Base-by-base conservation (phyloP, 2,888 invertebrate species). In the Phrixothrix hirtus region DNA sequence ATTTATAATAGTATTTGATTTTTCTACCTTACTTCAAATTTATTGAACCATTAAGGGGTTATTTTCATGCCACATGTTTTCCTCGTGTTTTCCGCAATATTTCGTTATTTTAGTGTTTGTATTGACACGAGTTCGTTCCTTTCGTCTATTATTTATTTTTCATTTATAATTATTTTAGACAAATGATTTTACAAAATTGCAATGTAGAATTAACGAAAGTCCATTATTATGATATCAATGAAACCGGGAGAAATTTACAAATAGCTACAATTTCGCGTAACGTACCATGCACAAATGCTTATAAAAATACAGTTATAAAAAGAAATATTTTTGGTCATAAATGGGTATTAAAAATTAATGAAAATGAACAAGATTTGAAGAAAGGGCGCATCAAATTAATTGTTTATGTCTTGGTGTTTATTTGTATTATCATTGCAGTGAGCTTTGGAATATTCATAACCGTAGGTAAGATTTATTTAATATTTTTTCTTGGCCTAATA, bases 291-390 rank as follows among this genome's bases (percentile, higher is more conserved):
- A 64, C 68, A 26, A 70, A 70, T 30, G 46, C 56, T 32, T 53
- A 60, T 36, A 65, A 58, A 45, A 68, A 70, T 43, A 62, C 65
- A 7, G 59, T 73, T 21, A 73, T 75, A 9, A 73, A 71, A 57
- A 70, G 65, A 46, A 74, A 73, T 42, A 60, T 75, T 26, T 75
- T 75, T 54, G 72, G 75, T 2, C 72, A 73, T 29, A 65, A 64
- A 55, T 75, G 75, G 73, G 70, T 75, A n/a, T 48, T 75, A 49
- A 71, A 70, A 55, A 68, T 75, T 17, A 75, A 75, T 60, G 73
- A 75, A 50, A 57, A 38, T n/a, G 55, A 52, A 9, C 58, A 56
- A 46, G 55, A 26, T 45, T 50, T 1, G 56, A 63, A 36, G 60
- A 60, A 43, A 59, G 50, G 15, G 16, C 57, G 13, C 55, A 41